phyloP scores from a whole-genome alignment of 2,113 vertebrate species.

The Hyla sarda region DNA sequence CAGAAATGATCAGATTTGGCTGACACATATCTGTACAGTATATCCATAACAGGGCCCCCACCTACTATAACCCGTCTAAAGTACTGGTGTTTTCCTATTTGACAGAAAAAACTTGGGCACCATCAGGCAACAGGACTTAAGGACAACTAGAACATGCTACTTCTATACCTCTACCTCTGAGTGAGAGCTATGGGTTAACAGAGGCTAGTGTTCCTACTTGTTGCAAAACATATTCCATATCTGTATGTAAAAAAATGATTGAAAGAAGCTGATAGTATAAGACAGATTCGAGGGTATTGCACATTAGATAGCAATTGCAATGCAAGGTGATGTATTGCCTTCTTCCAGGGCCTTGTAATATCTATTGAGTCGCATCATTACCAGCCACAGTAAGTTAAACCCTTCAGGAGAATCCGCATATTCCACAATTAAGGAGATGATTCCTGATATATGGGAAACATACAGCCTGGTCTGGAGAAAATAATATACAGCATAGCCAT shows the following conservation, averaged over 20 bases:
- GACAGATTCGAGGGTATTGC: no score
- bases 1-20: no score
- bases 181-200: not conserved
- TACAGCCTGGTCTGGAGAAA: not conserved
- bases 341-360: not conserved
- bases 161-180: no score
- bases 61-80: no score
- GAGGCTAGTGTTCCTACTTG: not conserved
- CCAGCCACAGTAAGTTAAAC: not conserved
- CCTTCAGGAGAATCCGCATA: not conserved
- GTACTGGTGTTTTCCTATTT: no score
- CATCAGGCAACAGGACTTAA: no score
- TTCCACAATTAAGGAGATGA: not conserved
- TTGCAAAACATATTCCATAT: not conserved
- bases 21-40: no score
- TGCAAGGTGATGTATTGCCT: not conserved
- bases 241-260: not conserved
- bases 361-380: not conserved
- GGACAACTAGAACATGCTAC: no score
- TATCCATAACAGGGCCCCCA: no score
- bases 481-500: not conserved
- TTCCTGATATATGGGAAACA: constrained; percentile 6
- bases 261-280: not conserved
- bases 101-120: no score
- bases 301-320: not conserved